Base-by-base conservation (phyloP, 2,113 vertebrate species). In the Centrocercus urophasianus region DNA sequence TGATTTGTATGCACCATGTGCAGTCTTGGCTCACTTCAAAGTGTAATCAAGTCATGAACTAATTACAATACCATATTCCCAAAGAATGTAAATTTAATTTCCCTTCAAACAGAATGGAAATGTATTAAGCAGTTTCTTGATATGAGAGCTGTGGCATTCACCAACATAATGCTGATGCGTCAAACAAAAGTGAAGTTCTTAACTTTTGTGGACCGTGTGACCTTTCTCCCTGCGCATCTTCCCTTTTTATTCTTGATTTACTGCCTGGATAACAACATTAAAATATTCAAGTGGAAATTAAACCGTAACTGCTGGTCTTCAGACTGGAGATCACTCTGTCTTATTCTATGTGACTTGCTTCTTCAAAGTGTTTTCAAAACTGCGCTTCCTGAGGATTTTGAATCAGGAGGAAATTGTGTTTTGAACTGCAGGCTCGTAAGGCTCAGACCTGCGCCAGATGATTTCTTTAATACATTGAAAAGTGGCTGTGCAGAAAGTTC, bases 11-110 rank as follows among this genome's bases (percentile, higher is more conserved):
- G 93, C 95, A 4, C 60, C 18, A 11, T 82, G 72, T 77, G 76
- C 74, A 76, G 50, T 92, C 96, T 93, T 84, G 13, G 82, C 95
- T 96, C 82, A 91, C 95, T 97, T 97, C 92, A 95, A 97, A 97
- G 90, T 91, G 92, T 97, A 97, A 97, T 97, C 96, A 98, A 97
- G 91, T 97, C 92, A 95, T 95, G 93, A 97, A 97, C 92, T 97
- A 97, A 98, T 96, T 87, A 95, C 94, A 95, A 95, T 93, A 87
- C 97, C 94, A 82, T 95, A 96, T 97, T 97, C 92, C 96, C 83
- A 97, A 96, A 93, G 97, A 97, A 97, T 97, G 95, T 97, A 97
- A 97, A 97, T 97, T 97, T 97, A 93, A 96, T 96, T 98, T 97
- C 94, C 89, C 78, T 97, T 97, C 71, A 88, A 94, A 97, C 88